Conservation (phyloP, 2,113 vertebrate species). For the Neotoma lepida region DNA sequence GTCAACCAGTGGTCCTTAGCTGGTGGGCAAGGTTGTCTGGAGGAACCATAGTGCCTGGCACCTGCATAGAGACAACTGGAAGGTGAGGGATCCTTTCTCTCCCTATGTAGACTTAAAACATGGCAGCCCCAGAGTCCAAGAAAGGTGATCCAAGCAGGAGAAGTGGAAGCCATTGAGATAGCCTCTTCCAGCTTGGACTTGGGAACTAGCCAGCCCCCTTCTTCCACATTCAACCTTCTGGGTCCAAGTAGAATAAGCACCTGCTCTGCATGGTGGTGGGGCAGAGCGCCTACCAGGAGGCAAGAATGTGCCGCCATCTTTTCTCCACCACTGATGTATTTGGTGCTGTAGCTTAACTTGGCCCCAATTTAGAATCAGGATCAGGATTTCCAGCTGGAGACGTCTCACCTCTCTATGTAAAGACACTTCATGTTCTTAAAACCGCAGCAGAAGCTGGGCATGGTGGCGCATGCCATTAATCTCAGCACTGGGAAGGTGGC, state of each 20-base stretch:
- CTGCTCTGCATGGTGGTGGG: not conserved
- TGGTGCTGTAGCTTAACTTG: not conserved
- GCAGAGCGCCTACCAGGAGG: not conserved
- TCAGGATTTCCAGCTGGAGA: rapidly evolving
- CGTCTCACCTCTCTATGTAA: not conserved
- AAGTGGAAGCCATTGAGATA: not conserved
- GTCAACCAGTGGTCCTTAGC: not conserved
- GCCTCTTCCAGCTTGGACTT: too few species aligned
- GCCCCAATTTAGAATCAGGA: not conserved
- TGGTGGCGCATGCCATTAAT: not conserved
- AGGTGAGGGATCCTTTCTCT: not conserved
- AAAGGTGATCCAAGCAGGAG: not conserved
- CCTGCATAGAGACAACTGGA: not conserved
- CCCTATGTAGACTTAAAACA: not conserved
- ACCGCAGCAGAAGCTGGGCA: not conserved
- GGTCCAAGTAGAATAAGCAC: not conserved
- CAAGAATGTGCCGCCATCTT: not conserved
- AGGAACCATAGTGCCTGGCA: not conserved
- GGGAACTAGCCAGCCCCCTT: not conserved
- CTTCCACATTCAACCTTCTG: not conserved
- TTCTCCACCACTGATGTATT: not conserved
- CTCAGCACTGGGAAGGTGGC: not conserved
- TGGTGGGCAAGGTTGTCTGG: not conserved
- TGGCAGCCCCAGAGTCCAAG: not conserved
- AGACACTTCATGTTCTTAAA: not conserved